Base-by-base conservation (phyloP, 2,797 vertebrate species). In the Premnoplex brunnescens region DNA sequence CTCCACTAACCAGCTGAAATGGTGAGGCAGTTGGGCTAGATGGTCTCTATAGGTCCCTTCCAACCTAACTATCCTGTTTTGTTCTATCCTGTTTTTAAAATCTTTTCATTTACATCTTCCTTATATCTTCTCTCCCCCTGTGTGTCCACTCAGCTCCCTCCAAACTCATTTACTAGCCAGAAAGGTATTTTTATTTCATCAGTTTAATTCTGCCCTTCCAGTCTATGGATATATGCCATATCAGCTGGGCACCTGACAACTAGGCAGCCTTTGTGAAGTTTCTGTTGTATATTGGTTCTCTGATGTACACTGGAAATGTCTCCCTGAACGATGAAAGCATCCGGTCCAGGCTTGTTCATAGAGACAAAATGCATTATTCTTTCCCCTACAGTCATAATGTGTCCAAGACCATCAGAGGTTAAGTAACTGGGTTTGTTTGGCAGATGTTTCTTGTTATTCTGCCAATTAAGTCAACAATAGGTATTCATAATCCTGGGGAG, bases 401-500 rank as follows among this genome's bases (percentile, higher is more conserved):
- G 58, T 75, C 72, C 21, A 26, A 68, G 73, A 95, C 17, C 73
- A 84, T 76, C 55, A 93, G 76, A 93, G 91, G 79, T 91, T 92
- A 89, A 95, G 89, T 76, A 92, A 59, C 41, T 84, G 78, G 10
- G 30, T 88, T 95, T 72, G 28, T 91, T 89, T 96, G 82, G 82
- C 95, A 92, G 85, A 95, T 95, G 87, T 92, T 96, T 95, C 85
- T 95, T 88, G 39, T 96, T 96, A 59, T 88, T 94, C 75, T 93
- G 89, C 69, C 76, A 95, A 83, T 95, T 91, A 94, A 95, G 82
- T 88, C 91, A 96, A 95, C 91, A 95, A 89, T 94, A 92, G 76
- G 82, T 96, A 94, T 96, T 95, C 94, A 94, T 87, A 91, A 78
- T 94, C 71, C 66, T 88, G 75, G 66, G 64, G 39, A 85, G 54